Evolutionary conservation across 2,113 vertebrate species (phyloP).

Genomic region (Neolamprologus falcicula): DNA sequence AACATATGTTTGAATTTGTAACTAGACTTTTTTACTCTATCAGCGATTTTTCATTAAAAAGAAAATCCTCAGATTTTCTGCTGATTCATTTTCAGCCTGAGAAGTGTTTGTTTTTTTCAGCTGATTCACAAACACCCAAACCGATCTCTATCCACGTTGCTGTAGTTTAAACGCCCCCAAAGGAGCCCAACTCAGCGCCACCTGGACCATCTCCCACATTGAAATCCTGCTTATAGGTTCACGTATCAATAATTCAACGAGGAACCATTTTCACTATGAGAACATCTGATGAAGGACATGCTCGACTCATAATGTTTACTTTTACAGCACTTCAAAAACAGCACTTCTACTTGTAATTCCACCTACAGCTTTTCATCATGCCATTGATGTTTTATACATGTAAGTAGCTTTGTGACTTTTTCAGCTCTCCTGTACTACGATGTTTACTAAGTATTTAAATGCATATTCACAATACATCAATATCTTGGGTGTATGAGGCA

Average conservation of each 20-base stretch:
- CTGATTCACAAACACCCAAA: neutral
- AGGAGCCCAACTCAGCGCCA: neutral
- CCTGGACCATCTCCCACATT: slow-evolving; percentile 2
- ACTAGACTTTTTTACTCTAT: neutral
- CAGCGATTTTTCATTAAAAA: accelerated
- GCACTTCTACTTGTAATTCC: neutral
- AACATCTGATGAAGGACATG: neutral
- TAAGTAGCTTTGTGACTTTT: neutral
- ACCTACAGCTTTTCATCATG: neutral
- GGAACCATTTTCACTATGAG: slow-evolving; percentile 4
- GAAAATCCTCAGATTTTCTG: neutral
- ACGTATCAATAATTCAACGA: slow-evolving; percentile 36
- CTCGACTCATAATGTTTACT: neutral
- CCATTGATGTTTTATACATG: neutral
- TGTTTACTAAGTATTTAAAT: neutral
- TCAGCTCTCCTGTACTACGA: neutral
- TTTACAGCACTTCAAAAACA: neutral
- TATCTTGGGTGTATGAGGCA: neutral
- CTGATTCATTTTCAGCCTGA: neutral
- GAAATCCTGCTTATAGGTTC: slow-evolving; percentile 23
- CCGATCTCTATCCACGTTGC: accelerated
- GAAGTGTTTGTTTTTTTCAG: neutral
- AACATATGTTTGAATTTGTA: neutral
- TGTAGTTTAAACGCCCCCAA: neutral
- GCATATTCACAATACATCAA: neutral